phyloP scores from a whole-genome alignment of 23 tunicate genomes.

The Ascidia mentula region DNA sequence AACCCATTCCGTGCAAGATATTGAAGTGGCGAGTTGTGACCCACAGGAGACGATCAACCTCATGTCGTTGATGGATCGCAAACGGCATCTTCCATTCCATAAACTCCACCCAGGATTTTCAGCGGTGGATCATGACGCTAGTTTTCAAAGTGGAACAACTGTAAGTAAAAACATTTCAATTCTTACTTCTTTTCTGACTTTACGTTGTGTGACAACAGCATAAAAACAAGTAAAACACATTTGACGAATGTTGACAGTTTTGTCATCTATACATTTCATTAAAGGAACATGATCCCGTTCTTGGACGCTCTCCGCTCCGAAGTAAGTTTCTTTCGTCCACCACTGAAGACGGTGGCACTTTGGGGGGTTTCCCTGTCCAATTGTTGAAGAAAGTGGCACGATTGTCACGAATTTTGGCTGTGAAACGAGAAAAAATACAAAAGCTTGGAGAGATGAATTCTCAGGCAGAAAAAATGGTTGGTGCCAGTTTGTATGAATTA shows the following conservation, averaged over 20 bases:
- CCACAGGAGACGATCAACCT: slow-evolving; percentile 92
- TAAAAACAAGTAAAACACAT: too few species aligned
- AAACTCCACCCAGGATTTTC: slow-evolving; percentile 17
- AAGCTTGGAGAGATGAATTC: slow-evolving; percentile 80
- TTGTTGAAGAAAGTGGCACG: slow-evolving; percentile 60
- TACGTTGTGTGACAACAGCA: too few species aligned
- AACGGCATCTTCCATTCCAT: slow-evolving; percentile 35
- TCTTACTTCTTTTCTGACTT: too few species aligned
- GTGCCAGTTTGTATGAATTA: not conserved
- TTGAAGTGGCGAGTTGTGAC: slow-evolving; percentile 87
- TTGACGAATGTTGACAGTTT: too few species aligned
- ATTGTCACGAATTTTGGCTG: slow-evolving; percentile 57
- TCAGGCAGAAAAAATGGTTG: slow-evolving; percentile 73
- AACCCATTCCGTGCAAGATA: slow-evolving; percentile 60
- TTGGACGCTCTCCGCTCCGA: slow-evolving; percentile 80
- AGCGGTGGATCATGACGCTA: slow-evolving; percentile 37
- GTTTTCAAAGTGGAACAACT: slow-evolving; percentile 62
- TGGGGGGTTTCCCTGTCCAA: slow-evolving; percentile 89
- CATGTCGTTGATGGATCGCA: slow-evolving; percentile 62
- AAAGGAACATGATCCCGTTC: slow-evolving; percentile 78
- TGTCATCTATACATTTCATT: too few species aligned
- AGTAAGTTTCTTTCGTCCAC: slow-evolving; percentile 46
- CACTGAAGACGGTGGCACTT: slow-evolving; percentile 62
- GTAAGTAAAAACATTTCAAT: too few species aligned
- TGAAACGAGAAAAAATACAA: slow-evolving; percentile 77